Evolutionary conservation across 2,797 vertebrate genomes (phyloP).

Genomic region (Sebastolobus alascanus): DNA sequence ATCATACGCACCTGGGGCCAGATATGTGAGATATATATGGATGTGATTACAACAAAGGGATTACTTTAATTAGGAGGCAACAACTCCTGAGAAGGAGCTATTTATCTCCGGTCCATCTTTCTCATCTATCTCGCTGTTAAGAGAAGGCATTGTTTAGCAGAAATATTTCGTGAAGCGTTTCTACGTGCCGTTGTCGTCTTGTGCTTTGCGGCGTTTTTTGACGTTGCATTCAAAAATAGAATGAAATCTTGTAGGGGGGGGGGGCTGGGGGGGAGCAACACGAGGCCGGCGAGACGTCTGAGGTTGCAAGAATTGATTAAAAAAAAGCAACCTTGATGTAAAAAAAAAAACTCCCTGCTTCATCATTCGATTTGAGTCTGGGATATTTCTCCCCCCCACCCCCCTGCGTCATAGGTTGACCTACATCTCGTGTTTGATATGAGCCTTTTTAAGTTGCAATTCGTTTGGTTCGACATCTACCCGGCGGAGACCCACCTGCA

Average conservation of each 20-base stretch:
- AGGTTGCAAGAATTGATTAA: constrained; percentile 54
- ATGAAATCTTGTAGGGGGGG: constrained; percentile 21
- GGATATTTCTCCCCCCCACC: constrained; percentile 62
- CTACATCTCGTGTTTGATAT: constrained; percentile 75
- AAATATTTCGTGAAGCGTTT: constrained; percentile 27
- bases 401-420: constrained; percentile 71
- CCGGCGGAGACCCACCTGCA: constrained; percentile 33
- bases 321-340: constrained; percentile 59
- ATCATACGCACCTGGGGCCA: constrained; percentile 64
- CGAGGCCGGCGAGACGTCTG: constrained; percentile 24
- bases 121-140: constrained; percentile 51
- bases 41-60: constrained; percentile 65
- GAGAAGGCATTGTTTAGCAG: constrained; percentile 33
- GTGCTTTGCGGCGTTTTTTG: constrained; percentile 40
- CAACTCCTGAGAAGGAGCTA: constrained; percentile 51
- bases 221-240: constrained; percentile 50
- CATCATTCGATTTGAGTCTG: constrained; percentile 59
- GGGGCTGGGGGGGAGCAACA: background rate
- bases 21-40: constrained; percentile 43
- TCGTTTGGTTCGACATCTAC: constrained; percentile 46
- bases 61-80: constrained; percentile 68
- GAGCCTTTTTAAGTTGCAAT: constrained; percentile 57
- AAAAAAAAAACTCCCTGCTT: background rate
- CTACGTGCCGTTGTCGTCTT: constrained; percentile 28
- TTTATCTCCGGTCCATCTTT: constrained; percentile 62